A percentile compares a stretch with the other conserved stretches of the same genome.
These are phyloP conservation scores for Conistra vaccinii DNA, from an alignment of 2,888 invertebrate genomes.

Conservation along the genomic window DNA sequence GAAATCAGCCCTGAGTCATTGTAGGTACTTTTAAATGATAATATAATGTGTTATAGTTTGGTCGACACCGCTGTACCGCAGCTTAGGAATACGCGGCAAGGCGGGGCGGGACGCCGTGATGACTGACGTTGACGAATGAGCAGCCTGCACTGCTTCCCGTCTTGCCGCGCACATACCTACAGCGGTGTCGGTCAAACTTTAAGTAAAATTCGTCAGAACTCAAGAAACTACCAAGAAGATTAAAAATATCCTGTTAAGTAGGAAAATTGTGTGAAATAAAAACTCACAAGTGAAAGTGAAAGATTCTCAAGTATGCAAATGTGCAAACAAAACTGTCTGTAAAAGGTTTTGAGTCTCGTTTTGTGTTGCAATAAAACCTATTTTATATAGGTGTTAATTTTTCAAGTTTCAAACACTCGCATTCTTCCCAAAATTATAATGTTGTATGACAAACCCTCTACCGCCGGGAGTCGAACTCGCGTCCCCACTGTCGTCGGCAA, in stretches of 20 bases:
- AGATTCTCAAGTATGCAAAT: background rate
- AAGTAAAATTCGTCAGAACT: background rate
- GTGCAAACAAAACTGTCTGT: background rate
- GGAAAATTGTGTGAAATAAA: background rate
- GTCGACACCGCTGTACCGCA: too few species aligned
- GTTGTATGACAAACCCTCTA: slow-evolving; percentile 51
- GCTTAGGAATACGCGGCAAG: too few species aligned
- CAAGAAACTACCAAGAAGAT: background rate
- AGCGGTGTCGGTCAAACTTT: too few species aligned
- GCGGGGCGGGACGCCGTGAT: too few species aligned
- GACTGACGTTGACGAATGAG: too few species aligned
- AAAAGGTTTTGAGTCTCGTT: background rate
- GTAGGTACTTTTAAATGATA: background rate
- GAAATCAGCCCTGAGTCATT: too few species aligned
- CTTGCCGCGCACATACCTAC: too few species aligned
- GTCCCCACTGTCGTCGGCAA: slow-evolving; percentile 55
- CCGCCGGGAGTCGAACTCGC: slow-evolving; percentile 28
- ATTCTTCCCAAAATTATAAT: slow-evolving; percentile 18
- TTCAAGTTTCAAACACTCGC: slow-evolving; percentile 13
- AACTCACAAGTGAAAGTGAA: background rate
- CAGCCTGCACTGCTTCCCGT: too few species aligned
- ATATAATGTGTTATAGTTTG: too few species aligned
- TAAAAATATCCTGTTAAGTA: background rate
- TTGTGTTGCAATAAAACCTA: slow-evolving; percentile 27
- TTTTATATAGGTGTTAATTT: slow-evolving; percentile 45